A percentile compares a stretch with the other conserved stretches of the same genome.
phyloP scores from a whole-genome alignment of 1,140 invertebrate species.

The Hydropsyche tenuis region DNA sequence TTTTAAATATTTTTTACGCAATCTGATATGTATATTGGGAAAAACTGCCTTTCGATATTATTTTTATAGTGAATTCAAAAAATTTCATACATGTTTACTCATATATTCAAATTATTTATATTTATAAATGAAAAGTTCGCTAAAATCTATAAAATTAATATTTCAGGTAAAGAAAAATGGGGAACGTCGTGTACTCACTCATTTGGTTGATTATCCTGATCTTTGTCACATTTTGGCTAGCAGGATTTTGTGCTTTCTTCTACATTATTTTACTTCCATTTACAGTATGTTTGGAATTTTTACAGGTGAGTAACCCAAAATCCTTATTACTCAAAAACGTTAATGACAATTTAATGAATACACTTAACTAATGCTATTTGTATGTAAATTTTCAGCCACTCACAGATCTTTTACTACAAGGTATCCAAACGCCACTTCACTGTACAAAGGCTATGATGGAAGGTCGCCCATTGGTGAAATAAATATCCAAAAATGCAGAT shows the following conservation, averaged over 20 bases:
- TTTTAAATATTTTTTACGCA: no score
- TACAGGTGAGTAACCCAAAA: slow-evolving; percentile 54
- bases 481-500: not conserved
- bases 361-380: no score
- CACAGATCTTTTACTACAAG: slow-evolving; percentile 71
- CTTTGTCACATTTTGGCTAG: slow-evolving; percentile 75
- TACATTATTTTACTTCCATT: slow-evolving; percentile 78
- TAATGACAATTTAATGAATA: no score
- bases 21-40: no score
- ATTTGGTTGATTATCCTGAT: slow-evolving; percentile 82
- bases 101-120: no score
- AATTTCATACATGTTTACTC: no score
- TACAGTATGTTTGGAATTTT: slow-evolving; percentile 70
- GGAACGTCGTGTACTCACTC: slow-evolving; percentile 68
- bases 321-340: no score
- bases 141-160: no score
- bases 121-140: no score
- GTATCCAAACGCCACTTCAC: slow-evolving; percentile 68
- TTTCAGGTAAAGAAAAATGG: slow-evolving; percentile 52
- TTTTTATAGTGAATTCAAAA: no score
- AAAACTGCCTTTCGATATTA: no score
- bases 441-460: slow-evolving; percentile 37
- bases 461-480: slow-evolving; percentile 6
- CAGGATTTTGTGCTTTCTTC: slow-evolving; percentile 73
- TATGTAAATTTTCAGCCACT: slow-evolving; percentile 64